A percentile compares a stretch with the other conserved stretches of the same genome.
Conservation (phyloP, 2,888 invertebrate genomes). For the Agelastica alni region DNA sequence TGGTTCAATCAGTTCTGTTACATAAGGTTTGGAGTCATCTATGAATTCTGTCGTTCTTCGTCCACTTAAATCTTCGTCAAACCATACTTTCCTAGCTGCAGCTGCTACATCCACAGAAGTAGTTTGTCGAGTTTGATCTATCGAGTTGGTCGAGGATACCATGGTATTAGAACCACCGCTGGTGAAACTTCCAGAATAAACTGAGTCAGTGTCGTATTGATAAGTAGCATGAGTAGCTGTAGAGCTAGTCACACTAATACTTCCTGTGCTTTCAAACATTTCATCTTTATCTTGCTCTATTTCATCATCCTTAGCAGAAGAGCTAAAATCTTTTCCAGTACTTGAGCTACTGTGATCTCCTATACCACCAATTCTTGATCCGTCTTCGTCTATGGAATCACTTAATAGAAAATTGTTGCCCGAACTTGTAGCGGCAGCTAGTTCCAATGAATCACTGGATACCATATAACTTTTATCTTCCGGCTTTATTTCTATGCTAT, state of each 20-base stretch:
- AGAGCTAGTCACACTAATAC: slow-evolving; percentile 77
- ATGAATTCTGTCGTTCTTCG: slow-evolving; percentile 48
- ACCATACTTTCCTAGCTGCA: slow-evolving; percentile 57
- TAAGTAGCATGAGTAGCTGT: slow-evolving; percentile 82
- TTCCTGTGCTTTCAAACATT: slow-evolving; percentile 72
- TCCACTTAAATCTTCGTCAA: slow-evolving; percentile 54
- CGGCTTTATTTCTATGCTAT: slow-evolving; percentile 60
- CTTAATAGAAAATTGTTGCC: slow-evolving; percentile 46
- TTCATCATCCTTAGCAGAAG: slow-evolving; percentile 54
- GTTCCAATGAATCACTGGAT: slow-evolving; percentile 60
- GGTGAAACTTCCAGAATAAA: slow-evolving; percentile 84
- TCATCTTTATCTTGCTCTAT: slow-evolving; percentile 52
- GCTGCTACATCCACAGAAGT: slow-evolving; percentile 56
- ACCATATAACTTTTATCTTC: slow-evolving; percentile 56
- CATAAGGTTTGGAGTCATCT: slow-evolving; percentile 55
- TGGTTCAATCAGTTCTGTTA: slow-evolving; percentile 59
- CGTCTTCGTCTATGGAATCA: slow-evolving; percentile 60
- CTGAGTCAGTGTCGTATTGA: slow-evolving; percentile 82
- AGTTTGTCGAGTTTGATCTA: slow-evolving; percentile 64
- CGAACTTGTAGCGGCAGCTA: slow-evolving; percentile 48
- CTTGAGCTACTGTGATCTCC: slow-evolving; percentile 58
- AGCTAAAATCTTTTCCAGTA: slow-evolving; percentile 58
- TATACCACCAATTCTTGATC: slow-evolving; percentile 47
- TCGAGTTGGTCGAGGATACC: slow-evolving; percentile 75
- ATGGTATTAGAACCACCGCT: slow-evolving; percentile 84